Percentiles rank a stretch among this genome's conserved stretches.
Conservation (phyloP, 2,888 invertebrate species). For the Schizotus pectinicornis region DNA sequence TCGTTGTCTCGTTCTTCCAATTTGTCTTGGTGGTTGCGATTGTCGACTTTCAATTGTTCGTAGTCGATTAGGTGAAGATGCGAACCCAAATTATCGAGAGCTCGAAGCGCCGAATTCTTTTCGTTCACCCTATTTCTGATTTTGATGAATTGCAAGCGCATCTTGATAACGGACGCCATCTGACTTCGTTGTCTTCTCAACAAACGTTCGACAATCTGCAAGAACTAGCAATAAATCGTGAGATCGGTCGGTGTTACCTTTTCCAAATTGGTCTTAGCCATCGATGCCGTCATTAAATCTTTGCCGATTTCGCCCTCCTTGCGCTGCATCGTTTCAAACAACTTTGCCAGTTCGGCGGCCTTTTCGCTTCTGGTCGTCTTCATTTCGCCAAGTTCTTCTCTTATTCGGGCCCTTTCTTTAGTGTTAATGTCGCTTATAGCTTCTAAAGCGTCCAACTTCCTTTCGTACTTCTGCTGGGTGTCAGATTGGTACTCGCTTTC, state of each 20-base stretch:
- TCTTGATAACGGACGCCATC: slow-evolving; percentile 36
- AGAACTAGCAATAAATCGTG: neutral
- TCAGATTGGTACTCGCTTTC: slow-evolving; percentile 6
- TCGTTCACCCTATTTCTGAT: slow-evolving; percentile 42
- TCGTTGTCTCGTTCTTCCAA: slow-evolving; percentile 63
- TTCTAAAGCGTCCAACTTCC: slow-evolving; percentile 12
- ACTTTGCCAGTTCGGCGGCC: neutral
- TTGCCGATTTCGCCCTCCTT: slow-evolving; percentile 1
- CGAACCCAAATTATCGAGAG: slow-evolving; percentile 58
- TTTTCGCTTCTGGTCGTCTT: neutral
- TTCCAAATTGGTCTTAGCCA: neutral
- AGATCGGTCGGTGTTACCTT: neutral
- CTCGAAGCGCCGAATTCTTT: slow-evolving; percentile 41
- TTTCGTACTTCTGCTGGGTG: slow-evolving; percentile 8
- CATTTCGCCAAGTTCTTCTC: neutral
- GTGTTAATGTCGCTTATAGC: neutral
- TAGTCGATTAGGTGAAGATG: slow-evolving; percentile 61
- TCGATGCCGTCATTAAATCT: neutral
- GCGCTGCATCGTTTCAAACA: slow-evolving; percentile 2
- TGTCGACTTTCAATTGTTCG: slow-evolving; percentile 62
- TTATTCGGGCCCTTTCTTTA: neutral
- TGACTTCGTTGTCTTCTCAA: slow-evolving; percentile 41
- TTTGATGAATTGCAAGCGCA: slow-evolving; percentile 45
- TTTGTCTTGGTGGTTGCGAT: slow-evolving; percentile 60
- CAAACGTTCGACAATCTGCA: slow-evolving; percentile 38